These are phyloP conservation scores for Oedothorax gibbosus DNA, from an alignment of 1,140 invertebrate genomes.

Conservation along the genomic window DNA sequence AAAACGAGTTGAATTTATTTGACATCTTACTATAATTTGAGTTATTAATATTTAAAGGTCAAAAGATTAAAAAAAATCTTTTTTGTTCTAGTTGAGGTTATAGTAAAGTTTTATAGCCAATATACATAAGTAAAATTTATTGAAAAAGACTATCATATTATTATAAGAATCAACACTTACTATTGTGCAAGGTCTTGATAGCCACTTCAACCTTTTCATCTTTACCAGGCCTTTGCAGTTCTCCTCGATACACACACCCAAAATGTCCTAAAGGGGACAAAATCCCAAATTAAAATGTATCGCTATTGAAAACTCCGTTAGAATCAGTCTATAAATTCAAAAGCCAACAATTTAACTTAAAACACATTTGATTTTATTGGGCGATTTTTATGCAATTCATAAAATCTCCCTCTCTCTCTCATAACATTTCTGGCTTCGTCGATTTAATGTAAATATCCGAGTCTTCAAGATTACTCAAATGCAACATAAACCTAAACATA, in stretches of 20 bases:
- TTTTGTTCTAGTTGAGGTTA: not conserved
- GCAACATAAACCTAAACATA: too few species aligned
- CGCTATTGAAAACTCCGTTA: too few species aligned
- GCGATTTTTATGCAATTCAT: too few species aligned
- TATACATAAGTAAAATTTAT: not conserved
- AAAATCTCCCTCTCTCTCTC: too few species aligned
- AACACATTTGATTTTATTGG: too few species aligned
- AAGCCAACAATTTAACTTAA: too few species aligned
- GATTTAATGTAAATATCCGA: too few species aligned
- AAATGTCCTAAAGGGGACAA: slow-evolving; percentile 67
- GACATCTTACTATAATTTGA: too few species aligned
- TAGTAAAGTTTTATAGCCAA: too few species aligned
- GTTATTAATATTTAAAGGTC: not conserved
- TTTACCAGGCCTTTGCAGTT: slow-evolving; percentile 64
- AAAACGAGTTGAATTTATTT: not conserved
- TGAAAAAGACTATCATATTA: not conserved
- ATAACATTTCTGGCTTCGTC: too few species aligned
- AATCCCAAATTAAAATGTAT: not conserved
- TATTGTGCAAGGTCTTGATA: slow-evolving; percentile 70
- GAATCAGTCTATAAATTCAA: too few species aligned
- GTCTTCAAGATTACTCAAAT: too few species aligned
- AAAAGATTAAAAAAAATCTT: not conserved
- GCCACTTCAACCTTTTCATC: slow-evolving; percentile 68
- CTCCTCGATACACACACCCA: slow-evolving; percentile 69
- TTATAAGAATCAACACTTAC: slow-evolving; percentile 59